These are phyloP conservation scores for Chrysotoxum bicinctum DNA, from an alignment of 2,888 invertebrate species.

Conservation along the genomic window DNA sequence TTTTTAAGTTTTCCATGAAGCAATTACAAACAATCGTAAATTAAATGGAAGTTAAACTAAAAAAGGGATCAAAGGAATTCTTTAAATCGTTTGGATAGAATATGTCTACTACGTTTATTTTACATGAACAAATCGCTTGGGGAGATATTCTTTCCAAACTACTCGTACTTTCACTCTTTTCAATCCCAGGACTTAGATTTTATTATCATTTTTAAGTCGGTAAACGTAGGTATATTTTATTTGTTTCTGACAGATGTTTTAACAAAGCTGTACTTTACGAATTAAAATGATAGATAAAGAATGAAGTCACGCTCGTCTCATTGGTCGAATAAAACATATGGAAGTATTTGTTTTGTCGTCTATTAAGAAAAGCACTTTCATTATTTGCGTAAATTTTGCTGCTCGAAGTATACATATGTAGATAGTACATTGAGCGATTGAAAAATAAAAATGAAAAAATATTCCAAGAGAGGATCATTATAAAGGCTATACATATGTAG, in stretches of 20 bases:
- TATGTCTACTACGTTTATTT: not conserved
- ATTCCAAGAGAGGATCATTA: too few species aligned
- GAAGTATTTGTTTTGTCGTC: too few species aligned
- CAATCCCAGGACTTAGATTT: not conserved
- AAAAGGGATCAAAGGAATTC: slow-evolving; percentile 16
- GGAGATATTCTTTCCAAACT: not conserved
- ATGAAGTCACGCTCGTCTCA: too few species aligned
- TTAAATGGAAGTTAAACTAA: not conserved
- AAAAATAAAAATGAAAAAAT: too few species aligned
- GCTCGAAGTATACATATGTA: too few species aligned
- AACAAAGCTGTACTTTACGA: too few species aligned
- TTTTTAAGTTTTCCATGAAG: not conserved
- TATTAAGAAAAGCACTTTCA: too few species aligned
- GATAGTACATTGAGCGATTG: too few species aligned
- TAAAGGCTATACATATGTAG: too few species aligned
- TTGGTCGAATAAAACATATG: too few species aligned
- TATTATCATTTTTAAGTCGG: not conserved
- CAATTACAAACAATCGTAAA: not conserved
- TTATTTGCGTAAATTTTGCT: too few species aligned
- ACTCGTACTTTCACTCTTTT: slow-evolving; percentile 2
- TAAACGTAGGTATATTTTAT: not conserved
- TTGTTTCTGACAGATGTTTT: slow-evolving; percentile 1
- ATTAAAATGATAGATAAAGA: too few species aligned
- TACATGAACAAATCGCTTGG: not conserved
- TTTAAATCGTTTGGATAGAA: not conserved